These are phyloP conservation scores for Deilephila porcellus DNA, from an alignment of 2,888 invertebrate species.

Conservation along the genomic window DNA sequence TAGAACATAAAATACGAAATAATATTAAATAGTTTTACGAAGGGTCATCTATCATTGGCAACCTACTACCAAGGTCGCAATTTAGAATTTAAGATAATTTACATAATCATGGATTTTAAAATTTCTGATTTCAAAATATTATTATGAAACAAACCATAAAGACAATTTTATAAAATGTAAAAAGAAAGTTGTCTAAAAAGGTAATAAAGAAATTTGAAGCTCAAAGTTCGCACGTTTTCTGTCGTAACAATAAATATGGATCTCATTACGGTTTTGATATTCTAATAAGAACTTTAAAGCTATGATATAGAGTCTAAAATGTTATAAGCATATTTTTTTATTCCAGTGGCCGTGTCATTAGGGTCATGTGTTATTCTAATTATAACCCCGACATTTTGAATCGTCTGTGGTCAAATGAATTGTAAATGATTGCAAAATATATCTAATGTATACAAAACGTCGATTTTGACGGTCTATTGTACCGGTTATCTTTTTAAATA, in stretches of 20 bases:
- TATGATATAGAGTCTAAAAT: background rate
- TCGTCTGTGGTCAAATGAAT: background rate
- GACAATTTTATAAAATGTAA: background rate
- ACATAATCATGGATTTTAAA: background rate
- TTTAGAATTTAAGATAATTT: background rate
- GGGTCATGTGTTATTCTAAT: background rate
- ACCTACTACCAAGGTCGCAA: background rate
- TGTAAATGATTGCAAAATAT: background rate
- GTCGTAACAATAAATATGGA: background rate
- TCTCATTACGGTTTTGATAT: background rate
- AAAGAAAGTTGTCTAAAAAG: background rate
- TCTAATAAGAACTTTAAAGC: background rate
- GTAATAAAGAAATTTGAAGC: background rate
- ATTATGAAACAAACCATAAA: background rate
- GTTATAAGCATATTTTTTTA: background rate
- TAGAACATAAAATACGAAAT: background rate
- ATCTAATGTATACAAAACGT: slow-evolving; percentile 2
- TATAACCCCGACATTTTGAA: background rate
- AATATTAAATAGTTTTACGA: background rate
- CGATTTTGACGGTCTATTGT: background rate
- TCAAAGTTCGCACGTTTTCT: background rate
- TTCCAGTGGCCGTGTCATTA: background rate
- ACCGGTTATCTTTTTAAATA: background rate
- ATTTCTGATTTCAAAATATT: background rate
- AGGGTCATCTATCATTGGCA: background rate